Evolutionary conservation across 2,888 invertebrate species (phyloP).

Genomic region (Zhuqinia jingwanae): DNA sequence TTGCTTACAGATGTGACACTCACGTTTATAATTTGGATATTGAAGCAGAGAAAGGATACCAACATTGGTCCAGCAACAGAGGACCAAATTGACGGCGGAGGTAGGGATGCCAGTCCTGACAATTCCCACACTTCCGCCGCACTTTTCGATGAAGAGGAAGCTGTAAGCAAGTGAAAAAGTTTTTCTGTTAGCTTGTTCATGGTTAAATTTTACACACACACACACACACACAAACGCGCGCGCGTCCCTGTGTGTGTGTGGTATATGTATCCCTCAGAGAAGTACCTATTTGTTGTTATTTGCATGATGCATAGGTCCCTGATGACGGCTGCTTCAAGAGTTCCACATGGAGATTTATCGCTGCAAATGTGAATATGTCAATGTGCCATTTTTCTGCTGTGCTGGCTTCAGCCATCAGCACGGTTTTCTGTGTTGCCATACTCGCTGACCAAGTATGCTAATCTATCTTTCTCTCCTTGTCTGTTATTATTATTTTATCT

Average conservation of each 20-base stretch:
- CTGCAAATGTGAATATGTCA: conserved; percentile 72
- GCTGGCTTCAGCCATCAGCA: conserved; percentile 59
- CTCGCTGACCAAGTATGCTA: conserved; percentile 56
- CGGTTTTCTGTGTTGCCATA: conserved; percentile 30
- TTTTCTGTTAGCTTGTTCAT: no score
- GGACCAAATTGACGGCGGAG: conserved; percentile 19
- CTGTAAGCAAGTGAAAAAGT: conserved; percentile 71
- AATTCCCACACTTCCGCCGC: conserved; percentile 44
- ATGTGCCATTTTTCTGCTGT: conserved; percentile 68
- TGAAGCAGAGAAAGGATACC: conserved; percentile 68
- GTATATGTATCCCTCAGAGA: no score
- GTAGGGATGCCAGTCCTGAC: conserved; percentile 43
- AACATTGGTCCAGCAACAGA: conserved; percentile 30
- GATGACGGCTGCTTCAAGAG: conserved; percentile 75
- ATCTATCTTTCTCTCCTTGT: background rate
- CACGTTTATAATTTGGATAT: conserved; percentile 69
- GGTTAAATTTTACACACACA: no score
- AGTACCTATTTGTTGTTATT: no score
- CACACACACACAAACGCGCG: no score
- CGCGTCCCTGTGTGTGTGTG: no score
- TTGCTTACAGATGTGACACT: conserved; percentile 73
- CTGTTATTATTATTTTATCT: background rate
- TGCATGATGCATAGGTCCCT: conserved; percentile 64
- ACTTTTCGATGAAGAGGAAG: conserved; percentile 75
- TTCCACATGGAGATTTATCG: conserved; percentile 77